phyloP scores from a whole-genome alignment of 2,113 vertebrate species.

The Castor canadensis region DNA sequence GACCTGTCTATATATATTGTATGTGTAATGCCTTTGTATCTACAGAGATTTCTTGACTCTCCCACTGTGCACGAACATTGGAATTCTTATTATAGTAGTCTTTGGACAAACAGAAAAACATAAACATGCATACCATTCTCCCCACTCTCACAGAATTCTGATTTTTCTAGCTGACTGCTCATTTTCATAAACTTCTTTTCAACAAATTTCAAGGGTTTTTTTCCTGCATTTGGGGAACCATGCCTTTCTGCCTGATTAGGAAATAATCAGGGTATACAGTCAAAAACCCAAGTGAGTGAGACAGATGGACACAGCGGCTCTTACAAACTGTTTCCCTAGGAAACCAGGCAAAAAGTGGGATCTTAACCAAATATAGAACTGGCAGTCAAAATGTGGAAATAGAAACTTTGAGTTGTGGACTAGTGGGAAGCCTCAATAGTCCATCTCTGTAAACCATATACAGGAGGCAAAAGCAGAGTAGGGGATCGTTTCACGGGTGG shows the following conservation, averaged over 20 bases:
- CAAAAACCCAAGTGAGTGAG: constrained; percentile 31
- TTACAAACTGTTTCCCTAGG: constrained; percentile 72
- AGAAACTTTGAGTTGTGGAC: constrained; percentile 55
- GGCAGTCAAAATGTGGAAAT: constrained; percentile 66
- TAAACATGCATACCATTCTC: not conserved
- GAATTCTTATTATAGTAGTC: not conserved
- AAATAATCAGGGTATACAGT: constrained; percentile 37
- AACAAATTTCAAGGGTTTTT: not conserved
- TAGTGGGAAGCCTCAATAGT: constrained; percentile 57
- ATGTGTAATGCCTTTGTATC: not conserved
- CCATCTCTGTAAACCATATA: not conserved
- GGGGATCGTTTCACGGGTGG: not conserved
- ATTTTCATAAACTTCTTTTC: constrained; percentile 2
- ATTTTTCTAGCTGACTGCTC: not conserved
- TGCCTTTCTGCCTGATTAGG: constrained; percentile 7
- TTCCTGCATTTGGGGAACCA: not conserved
- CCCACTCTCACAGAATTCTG: not conserved
- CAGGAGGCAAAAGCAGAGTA: not conserved
- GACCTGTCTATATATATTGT: not conserved
- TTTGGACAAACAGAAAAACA: not conserved
- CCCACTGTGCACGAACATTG: not conserved
- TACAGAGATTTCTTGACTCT: not conserved
- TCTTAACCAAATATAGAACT: constrained; percentile 71
- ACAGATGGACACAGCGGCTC: constrained; percentile 60
- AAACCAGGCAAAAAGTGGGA: constrained; percentile 65